Evolutionary conservation across 2,113 vertebrate genomes (phyloP), one percentile per base, ranked within the genome.

Genomic region (Porphyrio hochstetteri): DNA sequence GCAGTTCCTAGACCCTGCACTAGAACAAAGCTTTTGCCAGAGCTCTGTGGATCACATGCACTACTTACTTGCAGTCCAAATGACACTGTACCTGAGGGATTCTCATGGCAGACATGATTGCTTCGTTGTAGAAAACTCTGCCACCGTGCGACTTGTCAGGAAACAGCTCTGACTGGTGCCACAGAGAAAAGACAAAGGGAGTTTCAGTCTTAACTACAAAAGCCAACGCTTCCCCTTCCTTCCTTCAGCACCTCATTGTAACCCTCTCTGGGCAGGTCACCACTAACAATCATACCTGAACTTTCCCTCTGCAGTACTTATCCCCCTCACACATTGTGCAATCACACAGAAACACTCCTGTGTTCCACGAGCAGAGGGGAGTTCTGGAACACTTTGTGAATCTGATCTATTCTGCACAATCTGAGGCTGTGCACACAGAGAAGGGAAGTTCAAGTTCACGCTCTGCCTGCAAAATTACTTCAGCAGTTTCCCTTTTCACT

Each of bases 91-190:
- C 99, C 98, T 99, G 98, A 25, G 98, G 98, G 95, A 99, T 98
- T 82, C 97, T 98, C 98, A 98, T 96, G 72, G 99, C 98, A 78
- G 98, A 99, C 98, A 99, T 98, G 70, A 99, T 86, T 19, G 98
- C 98, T 97, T 99, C 98, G 5, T 99, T 99, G 93, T 98, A 99
- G 92, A 99, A 99, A 11, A 92, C 48, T 46, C 98, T 95, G 76
- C 99, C 99, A 31, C 99, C 99, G 0, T 99, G 98, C 88, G 98
- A 97, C 95, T 98, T 98, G 93, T 99, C 98, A 38, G 99, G 98
- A 80, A 99, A 99, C 91, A 99, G 98, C 92, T 99, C 98, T 24
- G 99, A 97, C 98, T 99, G 96, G 82, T 21, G 6, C 42, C 0
- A 5, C 23, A 92, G 46, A 25, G 50, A 15, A 31, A 70, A 61